A percentile compares a stretch with the other conserved stretches of the same genome.
phyloP scores from a whole-genome alignment of 2,113 vertebrate species.

The Elgaria multicarinata region DNA sequence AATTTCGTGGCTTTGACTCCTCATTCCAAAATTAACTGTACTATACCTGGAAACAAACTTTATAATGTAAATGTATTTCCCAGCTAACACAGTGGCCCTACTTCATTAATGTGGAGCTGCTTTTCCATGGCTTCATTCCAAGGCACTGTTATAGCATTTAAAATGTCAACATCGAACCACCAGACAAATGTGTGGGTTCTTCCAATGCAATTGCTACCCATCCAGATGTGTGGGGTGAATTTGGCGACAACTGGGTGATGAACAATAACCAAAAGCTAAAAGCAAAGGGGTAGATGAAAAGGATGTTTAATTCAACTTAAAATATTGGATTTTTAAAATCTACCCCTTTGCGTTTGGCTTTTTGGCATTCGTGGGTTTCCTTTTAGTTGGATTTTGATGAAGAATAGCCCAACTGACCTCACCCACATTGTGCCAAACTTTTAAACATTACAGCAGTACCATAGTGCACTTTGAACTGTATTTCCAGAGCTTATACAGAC shows the following conservation, averaged over 20 bases:
- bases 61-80: neutral
- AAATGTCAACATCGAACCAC: neutral
- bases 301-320: too few species aligned
- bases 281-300: too few species aligned
- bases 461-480: conserved; percentile 28
- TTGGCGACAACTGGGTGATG: too few species aligned
- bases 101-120: conserved; percentile 1
- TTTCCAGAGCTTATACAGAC: conserved; percentile 10
- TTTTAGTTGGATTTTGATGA: neutral
- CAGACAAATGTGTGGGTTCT: neutral
- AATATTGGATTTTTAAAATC: too few species aligned
- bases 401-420: neutral
- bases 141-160: neutral
- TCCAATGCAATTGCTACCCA: neutral
- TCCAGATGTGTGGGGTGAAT: too few species aligned
- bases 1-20: neutral
- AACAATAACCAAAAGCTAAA: too few species aligned
- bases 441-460: neutral
- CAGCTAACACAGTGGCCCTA: neutral
- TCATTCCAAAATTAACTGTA: neutral
- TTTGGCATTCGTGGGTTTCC: too few species aligned
- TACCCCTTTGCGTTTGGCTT: neutral
- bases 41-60: neutral
- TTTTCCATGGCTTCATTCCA: neutral
- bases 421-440: neutral